Conservation (phyloP, 2,888 invertebrate species). For the Drosophila testacea region DNA sequence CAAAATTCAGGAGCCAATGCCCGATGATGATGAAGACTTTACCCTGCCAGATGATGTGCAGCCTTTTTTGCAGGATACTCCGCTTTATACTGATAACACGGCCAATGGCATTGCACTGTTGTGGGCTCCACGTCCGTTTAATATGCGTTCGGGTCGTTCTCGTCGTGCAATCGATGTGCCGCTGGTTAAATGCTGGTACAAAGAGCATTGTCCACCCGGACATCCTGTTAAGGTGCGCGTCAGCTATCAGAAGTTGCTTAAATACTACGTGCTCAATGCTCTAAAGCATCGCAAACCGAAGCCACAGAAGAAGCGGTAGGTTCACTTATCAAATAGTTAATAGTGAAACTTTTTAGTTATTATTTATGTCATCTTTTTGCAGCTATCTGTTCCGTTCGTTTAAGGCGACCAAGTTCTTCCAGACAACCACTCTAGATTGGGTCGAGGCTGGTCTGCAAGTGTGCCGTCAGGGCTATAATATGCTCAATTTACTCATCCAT, state of each 20-base stretch:
- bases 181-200: constrained; percentile 98
- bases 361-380: constrained; percentile 21
- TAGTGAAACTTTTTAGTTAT: neutral
- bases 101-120: constrained; percentile 98
- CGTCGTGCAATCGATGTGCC: constrained; percentile 98
- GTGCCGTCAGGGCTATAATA: constrained; percentile 99
- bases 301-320: constrained; percentile 97
- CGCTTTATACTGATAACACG: constrained; percentile 98
- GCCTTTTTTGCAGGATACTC: constrained; percentile 97
- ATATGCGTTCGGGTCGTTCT: constrained; percentile 96
- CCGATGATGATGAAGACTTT: constrained; percentile 98
- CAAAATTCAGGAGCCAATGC: constrained; percentile 93
- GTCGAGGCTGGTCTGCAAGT: constrained; percentile 99
- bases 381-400: constrained; percentile 98
- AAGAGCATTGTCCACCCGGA: constrained; percentile 96
- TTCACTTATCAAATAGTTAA: neutral
- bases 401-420: constrained; percentile 99
- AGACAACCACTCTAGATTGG: constrained; percentile 99
- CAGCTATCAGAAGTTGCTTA: constrained; percentile 99
- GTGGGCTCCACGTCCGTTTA: constrained; percentile 99
- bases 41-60: constrained; percentile 95
- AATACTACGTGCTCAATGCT: constrained; percentile 99
- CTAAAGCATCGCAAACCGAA: constrained; percentile 99
- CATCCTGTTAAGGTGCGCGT: constrained; percentile 99
- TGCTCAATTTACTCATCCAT: constrained; percentile 99